These are phyloP conservation scores for Limosa lapponica DNA, from an alignment of 2,797 vertebrate species.

Conservation along the genomic window DNA sequence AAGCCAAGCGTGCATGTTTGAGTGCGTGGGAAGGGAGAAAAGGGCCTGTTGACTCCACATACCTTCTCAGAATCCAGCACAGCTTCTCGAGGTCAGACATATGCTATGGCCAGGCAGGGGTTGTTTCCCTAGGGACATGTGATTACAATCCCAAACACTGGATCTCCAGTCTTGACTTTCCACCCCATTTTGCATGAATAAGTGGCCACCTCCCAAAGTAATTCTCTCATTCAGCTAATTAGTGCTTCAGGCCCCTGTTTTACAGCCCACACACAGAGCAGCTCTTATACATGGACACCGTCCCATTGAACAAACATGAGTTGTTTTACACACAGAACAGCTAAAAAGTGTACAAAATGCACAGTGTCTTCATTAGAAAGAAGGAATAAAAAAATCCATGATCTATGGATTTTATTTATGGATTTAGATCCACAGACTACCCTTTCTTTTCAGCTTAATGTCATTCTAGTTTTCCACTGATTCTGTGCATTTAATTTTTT, in stretches of 20 bases:
- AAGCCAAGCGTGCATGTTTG: not conserved
- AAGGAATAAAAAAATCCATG: not conserved
- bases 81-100: not conserved
- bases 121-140: not conserved
- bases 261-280: not conserved
- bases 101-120: fast-evolving
- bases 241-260: not conserved
- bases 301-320: not conserved
- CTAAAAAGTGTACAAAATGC: not conserved
- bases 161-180: not conserved
- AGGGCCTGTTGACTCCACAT: not conserved
- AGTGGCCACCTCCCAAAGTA: not conserved
- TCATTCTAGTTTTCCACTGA: not conserved
- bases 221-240: not conserved
- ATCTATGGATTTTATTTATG: not conserved
- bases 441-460: not conserved
- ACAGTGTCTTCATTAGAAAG: not conserved
- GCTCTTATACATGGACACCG: not conserved
- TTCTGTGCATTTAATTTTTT: not conserved
- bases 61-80: not conserved
- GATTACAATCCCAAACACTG: not conserved
- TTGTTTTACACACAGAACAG: not conserved
- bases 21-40: not conserved
- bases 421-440: not conserved
- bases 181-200: not conserved